A percentile compares a stretch with the other conserved stretches of the same genome.
Evolutionary conservation across 2,113 vertebrate genomes (phyloP).

Genomic region (Hemiprocne comata): DNA sequence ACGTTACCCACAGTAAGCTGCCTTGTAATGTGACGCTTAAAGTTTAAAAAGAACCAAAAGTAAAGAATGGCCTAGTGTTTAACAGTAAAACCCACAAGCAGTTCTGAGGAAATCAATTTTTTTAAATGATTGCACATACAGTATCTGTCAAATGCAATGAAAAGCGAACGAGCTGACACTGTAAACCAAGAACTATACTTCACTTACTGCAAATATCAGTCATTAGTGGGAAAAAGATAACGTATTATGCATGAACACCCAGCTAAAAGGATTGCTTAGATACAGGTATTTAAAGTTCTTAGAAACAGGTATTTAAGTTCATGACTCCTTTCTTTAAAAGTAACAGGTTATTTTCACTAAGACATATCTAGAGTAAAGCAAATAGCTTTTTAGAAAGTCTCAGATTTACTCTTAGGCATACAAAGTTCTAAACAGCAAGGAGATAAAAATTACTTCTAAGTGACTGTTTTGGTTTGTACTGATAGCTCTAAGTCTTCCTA

Average conservation of each 20-base stretch:
- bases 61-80: background rate
- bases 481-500: background rate
- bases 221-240: background rate
- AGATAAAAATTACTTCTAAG: background rate
- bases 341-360: background rate
- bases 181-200: background rate
- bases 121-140: background rate
- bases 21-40: background rate
- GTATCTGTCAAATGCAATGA: background rate
- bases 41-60: background rate
- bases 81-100: background rate
- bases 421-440: background rate
- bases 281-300: too few relatives aligned
- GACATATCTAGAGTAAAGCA: background rate
- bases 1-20: background rate
- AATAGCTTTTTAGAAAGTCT: background rate
- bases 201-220: background rate
- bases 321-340: background rate
- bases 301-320: background rate
- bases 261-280: too few relatives aligned
- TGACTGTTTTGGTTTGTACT: background rate
- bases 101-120: background rate
- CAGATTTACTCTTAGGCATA: background rate
- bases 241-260: background rate
- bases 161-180: background rate